Evolutionary conservation across 1,140 invertebrate genomes (phyloP).

Genomic region (Achroia grisella): DNA sequence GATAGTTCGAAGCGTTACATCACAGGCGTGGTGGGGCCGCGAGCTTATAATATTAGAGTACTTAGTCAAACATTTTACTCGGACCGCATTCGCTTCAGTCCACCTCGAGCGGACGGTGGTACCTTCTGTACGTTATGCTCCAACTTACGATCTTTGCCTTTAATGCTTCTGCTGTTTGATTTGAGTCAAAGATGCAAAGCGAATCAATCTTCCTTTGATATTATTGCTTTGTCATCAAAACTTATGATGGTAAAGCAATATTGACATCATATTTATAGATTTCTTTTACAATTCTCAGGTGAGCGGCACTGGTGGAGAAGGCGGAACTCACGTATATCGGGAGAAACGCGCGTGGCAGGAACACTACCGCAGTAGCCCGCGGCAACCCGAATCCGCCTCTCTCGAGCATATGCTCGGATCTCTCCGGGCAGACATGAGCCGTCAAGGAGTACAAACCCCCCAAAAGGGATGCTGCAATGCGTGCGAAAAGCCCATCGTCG

Average conservation of each 20-base stretch:
- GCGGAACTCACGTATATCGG: conserved; percentile 55
- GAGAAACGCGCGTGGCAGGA: conserved; percentile 66
- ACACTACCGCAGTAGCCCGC: conserved; percentile 61
- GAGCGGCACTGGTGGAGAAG: conserved; percentile 46
- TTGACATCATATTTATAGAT: background rate
- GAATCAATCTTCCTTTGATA: background rate
- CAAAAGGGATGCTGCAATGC: conserved; percentile 98
- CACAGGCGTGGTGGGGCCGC: conserved; percentile 65
- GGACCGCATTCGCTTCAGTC: conserved; percentile 57
- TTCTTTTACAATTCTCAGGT: conserved; percentile 34
- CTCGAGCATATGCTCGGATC: conserved; percentile 75
- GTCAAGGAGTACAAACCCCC: conserved; percentile 97
- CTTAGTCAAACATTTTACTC: conserved; percentile 69
- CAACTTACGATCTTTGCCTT: conserved; percentile 18
- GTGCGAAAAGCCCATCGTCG: conserved; percentile 98
- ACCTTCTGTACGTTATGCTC: conserved; percentile 42
- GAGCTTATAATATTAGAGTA: conserved; percentile 73
- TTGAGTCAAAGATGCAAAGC: conserved; percentile 17
- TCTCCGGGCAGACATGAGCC: conserved; percentile 95
- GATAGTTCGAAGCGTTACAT: conserved; percentile 63
- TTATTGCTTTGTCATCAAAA: background rate
- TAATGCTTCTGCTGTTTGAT: conserved; percentile 2
- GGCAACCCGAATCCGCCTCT: conserved; percentile 62
- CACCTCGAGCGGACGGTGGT: conserved; percentile 42
- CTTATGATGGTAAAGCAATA: background rate